Evolutionary conservation across 1,140 invertebrate genomes (phyloP), one percentile per base, ranked within the genome.

Genomic region (Lordiphosa stackelbergi): DNA sequence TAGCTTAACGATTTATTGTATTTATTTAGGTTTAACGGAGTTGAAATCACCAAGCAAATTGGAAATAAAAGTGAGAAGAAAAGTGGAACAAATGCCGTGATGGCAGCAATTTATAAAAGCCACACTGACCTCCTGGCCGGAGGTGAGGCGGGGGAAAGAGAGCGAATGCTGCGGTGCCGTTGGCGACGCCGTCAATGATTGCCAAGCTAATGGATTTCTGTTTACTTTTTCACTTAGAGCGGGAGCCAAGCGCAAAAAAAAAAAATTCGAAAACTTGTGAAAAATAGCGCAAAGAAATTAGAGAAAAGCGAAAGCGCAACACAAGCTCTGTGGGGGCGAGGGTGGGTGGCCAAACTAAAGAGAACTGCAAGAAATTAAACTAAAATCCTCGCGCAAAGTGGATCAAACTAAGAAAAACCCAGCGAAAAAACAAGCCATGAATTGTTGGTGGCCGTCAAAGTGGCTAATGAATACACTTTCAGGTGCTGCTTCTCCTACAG

Each of bases 181-280:
- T 83, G 75, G 59, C 72, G 78, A 59, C 72, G 77, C 77, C 77
- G 69, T 66, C 81, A 79, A 85, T 85, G 81, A 85, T 85, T 85
- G 79, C 81, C 71, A 54, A 85, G 81, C 81, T 85, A 85, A 85
- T 85, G 81, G 81, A 85, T 85, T 85, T 85, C 81, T 85, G 81
- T 85, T 85, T 85, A 85, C 81, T 85, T 85, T 85, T 85, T 81
- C 81, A 85, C 74, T 85, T 85, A 85, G 74, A 73, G 48, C 53
- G 60, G 60, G 37, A 57, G 54, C 49, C 66, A 57, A 56, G 55
- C 57, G 55, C 11, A 55, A 41, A 24, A 47, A 38, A 16, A 55
- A 60, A 53, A 36, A 40, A 19, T 3, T 3, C 3, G 19, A 47
- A 38, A 41, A 71, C 73, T 57, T 49, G 69, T 79, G 81, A 75